Evolutionary conservation across 1,140 invertebrate genomes (phyloP), one percentile per base, ranked within the genome.

Genomic region (Cyrtorhinus lividipennis): DNA sequence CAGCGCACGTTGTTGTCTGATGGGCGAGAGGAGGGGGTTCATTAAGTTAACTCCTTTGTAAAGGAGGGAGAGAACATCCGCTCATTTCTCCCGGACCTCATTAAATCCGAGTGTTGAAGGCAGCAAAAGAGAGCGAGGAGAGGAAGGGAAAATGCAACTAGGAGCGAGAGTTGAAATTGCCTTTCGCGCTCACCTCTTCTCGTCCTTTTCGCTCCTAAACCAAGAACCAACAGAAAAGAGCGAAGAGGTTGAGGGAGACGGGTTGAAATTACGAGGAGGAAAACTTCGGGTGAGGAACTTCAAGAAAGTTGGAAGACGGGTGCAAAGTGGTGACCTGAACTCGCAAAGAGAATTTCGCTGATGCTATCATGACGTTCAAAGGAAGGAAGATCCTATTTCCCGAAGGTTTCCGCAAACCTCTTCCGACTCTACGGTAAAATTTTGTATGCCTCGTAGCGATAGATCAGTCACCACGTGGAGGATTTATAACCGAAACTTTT

Each of bases 31-130:
- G 48, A 5, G 20, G 20, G 48, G 48, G 10, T 53, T 53, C 48
- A 53, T 53, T 53, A 53, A 53, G 48, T 53, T 53, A 53, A 53
- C 48, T 53, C 48, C 48, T 12, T 53, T 53, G 10, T 53, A 53
- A 10, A 53, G 18, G 18, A 20, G 48, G 5, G 10, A 20, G 5
- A 5, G 48, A 53, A 22, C 48, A 53, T 53, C 48, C 48, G 48
- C 48, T 53, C 48, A 53, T 53, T 53, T 53, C 48, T 53, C 48
- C 48, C 48, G 48, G 48, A 53, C 48, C 48, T 53, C 48, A 53
- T 53, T 53, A 53, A 53, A 53, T 53, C 48, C 12, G 48, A 53
- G 48, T 53, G 48, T 53, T 53, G 20, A 20, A 53, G 48, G 48
- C 48, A 20, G 10, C 5, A 20, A 22, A 20, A 13, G 48, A 53